A percentile compares a stretch with the other conserved stretches of the same genome.
Evolutionary conservation across 1,140 invertebrate species (phyloP).

Genomic region (Parasteatoda tepidariorum): DNA sequence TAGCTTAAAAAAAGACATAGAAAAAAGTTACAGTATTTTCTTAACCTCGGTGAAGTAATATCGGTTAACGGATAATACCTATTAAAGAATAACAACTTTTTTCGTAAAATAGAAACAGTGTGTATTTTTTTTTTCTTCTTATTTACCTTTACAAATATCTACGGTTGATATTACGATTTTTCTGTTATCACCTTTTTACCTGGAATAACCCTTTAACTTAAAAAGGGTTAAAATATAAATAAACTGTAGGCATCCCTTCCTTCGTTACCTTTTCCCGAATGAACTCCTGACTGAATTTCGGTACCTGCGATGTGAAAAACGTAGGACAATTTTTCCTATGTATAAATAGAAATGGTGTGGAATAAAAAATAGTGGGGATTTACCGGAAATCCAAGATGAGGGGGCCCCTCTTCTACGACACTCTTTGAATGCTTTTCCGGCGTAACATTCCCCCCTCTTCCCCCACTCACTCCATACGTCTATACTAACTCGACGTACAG

Average conservation of each 20-base stretch:
- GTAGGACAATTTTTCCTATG: neutral
- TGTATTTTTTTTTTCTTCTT: no score
- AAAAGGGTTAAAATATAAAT: neutral
- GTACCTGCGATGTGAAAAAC: neutral
- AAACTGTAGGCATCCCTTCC: neutral
- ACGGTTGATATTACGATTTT: no score
- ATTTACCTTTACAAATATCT: no score
- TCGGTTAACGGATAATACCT: no score
- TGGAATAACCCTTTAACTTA: neutral
- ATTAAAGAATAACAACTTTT: no score
- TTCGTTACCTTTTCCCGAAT: neutral
- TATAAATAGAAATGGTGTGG: conserved; percentile 10
- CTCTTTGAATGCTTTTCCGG: conserved; percentile 38
- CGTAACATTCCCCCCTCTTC: neutral
- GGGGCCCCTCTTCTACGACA: neutral
- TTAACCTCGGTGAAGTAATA: no score
- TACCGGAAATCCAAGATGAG: conserved; percentile 31
- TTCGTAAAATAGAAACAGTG: no score
- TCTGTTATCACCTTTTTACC: no score
- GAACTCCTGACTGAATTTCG: neutral
- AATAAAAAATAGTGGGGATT: neutral
- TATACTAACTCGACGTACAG: neutral
- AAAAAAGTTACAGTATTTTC: no score
- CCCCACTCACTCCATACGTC: neutral
- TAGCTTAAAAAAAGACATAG: no score